Percentiles rank a stretch among this genome's conserved stretches.
phyloP scores from a whole-genome alignment of 2,888 invertebrate genomes.

The Apamea anceps region DNA sequence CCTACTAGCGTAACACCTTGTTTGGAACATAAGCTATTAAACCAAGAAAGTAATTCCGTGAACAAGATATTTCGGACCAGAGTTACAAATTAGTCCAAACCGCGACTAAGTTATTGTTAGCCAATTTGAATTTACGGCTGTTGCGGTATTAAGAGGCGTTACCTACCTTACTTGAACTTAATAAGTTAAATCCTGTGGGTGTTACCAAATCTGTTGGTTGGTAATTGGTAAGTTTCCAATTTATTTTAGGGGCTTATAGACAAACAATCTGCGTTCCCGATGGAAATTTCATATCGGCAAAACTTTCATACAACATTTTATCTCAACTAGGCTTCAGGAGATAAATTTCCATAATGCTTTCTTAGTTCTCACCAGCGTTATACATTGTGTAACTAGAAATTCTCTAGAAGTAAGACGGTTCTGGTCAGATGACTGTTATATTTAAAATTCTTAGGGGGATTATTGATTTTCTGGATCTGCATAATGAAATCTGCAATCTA shows the following conservation, averaged over 20 bases:
- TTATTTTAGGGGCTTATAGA: not conserved
- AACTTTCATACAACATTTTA: not conserved
- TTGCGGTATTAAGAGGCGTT: conserved; percentile 16
- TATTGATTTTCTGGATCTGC: too few species aligned
- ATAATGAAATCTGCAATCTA: too few species aligned
- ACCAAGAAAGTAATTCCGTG: conserved; percentile 26
- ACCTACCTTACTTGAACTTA: conserved; percentile 11
- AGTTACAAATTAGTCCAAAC: conserved; percentile 37
- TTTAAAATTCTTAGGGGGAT: too few species aligned
- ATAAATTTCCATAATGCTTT: not conserved
- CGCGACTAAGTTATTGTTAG: conserved; percentile 49
- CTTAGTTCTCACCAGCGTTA: not conserved
- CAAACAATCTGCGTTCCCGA: not conserved
- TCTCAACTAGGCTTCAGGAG: not conserved
- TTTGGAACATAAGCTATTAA: not conserved
- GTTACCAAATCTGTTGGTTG: not conserved
- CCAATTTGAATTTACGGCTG: conserved; percentile 58
- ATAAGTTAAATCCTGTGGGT: conserved; percentile 15
- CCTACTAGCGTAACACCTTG: not conserved
- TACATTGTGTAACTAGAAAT: too few species aligned
- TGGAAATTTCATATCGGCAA: not conserved
- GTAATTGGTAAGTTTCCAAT: not conserved
- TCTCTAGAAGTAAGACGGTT: too few species aligned
- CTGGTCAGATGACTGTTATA: too few species aligned
- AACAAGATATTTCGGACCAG: conserved; percentile 2